Base-by-base conservation (phyloP, 2,797 vertebrate genomes). In the Myiothlypis chrysogaster region DNA sequence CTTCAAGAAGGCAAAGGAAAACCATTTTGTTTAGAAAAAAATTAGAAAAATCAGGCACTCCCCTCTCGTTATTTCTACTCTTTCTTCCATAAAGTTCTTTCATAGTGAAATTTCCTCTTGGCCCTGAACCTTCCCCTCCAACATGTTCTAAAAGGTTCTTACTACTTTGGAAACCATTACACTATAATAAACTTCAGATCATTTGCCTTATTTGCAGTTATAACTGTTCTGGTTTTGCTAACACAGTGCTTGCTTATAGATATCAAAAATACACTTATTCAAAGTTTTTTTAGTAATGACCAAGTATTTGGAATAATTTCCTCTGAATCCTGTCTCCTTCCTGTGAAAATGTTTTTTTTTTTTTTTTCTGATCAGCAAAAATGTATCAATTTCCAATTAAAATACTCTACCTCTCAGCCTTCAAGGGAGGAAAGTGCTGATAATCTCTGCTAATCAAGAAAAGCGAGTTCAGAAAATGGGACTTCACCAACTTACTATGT, bases 1-100 rank as follows among this genome's bases (percentile, higher is more conserved):
- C 47, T 86, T 46, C 55, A 56, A 49, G 20, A 37, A 18, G 4
- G 32, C 2, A 11, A 78, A 81, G 3, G 8, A 71, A 75, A 78
- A 90, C n/a, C 0, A 1, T 2, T 65, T 39, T 55, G 8, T 2
- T 0, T 16, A 44, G 25, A 34, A 12, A 12, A 59, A 21, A 44
- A 50, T 5, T 22, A 15, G 10, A 50, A 21, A 41, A 70, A 34
- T 37, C 24, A n/a, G 3, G 20, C 17, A 34, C 3, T 1, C 2
- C 1, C 4, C 6, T 11, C 15, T 2, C 2, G 1, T 43, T 56
- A 55, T 22, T 68, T 56, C 32, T 70, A 8, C 8, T 44, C n/a
- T 43, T 75, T 37, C 43, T 72, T 79, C 34, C n/a, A 56, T 52
- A 3, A 68, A 64, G 4, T 32, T 25, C 9, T 21, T 6, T 55